These are phyloP conservation scores for Polylopha cassiicola DNA, from an alignment of 2,888 invertebrate species.

Conservation along the genomic window DNA sequence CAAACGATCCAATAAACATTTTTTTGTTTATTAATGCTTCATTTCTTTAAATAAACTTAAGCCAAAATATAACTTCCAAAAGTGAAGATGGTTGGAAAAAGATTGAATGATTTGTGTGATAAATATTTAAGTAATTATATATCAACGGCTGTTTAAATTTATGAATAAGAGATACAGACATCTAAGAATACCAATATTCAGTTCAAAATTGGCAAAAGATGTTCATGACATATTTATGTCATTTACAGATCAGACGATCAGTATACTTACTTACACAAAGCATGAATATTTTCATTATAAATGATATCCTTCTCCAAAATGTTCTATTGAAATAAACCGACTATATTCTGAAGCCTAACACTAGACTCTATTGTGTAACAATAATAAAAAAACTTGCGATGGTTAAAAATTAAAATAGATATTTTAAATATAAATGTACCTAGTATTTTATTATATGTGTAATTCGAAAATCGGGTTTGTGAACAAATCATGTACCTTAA, in stretches of 20 bases:
- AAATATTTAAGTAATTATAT: conserved; percentile 16
- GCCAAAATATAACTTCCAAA: conserved; percentile 29
- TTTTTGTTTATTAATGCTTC: not conserved
- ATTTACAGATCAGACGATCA: too few relatives aligned
- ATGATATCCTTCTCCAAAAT: not conserved
- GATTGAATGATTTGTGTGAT: conserved; percentile 17
- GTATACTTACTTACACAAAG: too few relatives aligned
- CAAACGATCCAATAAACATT: conserved; percentile 11
- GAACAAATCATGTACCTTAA: conserved; percentile 7
- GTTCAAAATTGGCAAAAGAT: too few relatives aligned
- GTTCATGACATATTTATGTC: too few relatives aligned
- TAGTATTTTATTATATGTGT: conserved; percentile 22
- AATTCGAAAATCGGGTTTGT: conserved; percentile 14
- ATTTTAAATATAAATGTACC: conserved; percentile 20
- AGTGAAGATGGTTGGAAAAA: conserved; percentile 7
- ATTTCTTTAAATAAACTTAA: conserved; percentile 8
- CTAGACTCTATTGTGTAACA: conserved; percentile 20
- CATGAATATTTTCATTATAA: not conserved
- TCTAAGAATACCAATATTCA: too few relatives aligned
- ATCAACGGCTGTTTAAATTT: conserved; percentile 16
- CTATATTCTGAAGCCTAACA: conserved; percentile 18
- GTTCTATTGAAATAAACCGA: conserved; percentile 1
- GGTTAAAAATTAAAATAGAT: conserved; percentile 18
- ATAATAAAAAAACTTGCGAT: conserved; percentile 15
- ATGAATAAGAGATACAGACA: too few relatives aligned